Evolutionary conservation across 2,797 vertebrate genomes (phyloP).

Genomic region (Sarcoramphus papa): DNA sequence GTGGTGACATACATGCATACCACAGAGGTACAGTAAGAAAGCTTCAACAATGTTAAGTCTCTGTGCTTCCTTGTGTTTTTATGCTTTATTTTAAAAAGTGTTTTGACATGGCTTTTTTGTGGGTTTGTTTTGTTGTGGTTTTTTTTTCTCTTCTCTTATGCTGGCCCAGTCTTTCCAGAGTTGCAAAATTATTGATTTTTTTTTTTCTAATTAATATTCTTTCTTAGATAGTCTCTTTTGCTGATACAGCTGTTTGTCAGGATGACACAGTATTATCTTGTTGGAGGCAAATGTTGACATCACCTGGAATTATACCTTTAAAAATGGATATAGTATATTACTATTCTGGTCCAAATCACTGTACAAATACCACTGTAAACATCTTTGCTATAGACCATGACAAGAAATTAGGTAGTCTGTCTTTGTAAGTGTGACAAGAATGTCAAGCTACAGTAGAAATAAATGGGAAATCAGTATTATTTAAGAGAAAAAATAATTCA

Average conservation of each 20-base stretch:
- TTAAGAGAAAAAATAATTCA: constrained; percentile 1
- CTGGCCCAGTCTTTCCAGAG: not conserved
- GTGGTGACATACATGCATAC: not conserved
- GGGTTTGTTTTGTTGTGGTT: not conserved
- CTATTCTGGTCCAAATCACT: not conserved
- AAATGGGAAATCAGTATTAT: constrained; percentile 6
- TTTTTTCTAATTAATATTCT: not conserved
- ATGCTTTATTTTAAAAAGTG: not conserved
- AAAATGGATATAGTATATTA: not conserved
- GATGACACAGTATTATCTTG: not conserved
- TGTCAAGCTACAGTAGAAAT: not conserved
- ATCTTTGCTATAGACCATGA: not conserved
- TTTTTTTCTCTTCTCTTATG: not conserved
- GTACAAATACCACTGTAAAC: not conserved
- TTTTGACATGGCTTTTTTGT: not conserved
- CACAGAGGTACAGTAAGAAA: not conserved
- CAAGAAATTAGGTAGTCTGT: constrained; percentile 11
- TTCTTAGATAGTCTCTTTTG: not conserved
- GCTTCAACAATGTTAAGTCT: not conserved
- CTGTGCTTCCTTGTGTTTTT: not conserved
- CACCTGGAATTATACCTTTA: not conserved
- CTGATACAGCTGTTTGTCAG: not conserved
- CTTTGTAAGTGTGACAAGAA: constrained; percentile 1
- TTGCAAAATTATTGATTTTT: not conserved
- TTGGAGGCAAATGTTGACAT: not conserved